A percentile compares a stretch with the other conserved stretches of the same genome.
phyloP scores from a whole-genome alignment of 2,797 vertebrate species.

The Nannoperca obscura region DNA sequence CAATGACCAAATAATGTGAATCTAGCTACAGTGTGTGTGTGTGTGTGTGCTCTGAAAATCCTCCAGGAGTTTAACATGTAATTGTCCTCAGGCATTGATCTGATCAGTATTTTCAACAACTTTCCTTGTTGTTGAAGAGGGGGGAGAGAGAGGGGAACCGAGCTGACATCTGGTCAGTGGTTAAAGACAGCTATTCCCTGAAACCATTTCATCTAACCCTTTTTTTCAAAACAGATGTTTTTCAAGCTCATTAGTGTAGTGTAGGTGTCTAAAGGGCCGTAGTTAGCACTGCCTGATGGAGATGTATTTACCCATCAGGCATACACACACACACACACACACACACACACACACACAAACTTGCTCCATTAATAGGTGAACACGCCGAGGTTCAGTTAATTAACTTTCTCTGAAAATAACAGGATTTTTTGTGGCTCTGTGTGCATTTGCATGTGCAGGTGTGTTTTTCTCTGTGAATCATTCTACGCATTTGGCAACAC shows the following conservation, averaged over 20 bases:
- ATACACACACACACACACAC: slow-evolving; percentile 1
- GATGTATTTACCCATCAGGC: slow-evolving; percentile 43
- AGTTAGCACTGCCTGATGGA: slow-evolving; percentile 42
- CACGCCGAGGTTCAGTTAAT: slow-evolving; percentile 11
- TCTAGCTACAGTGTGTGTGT: neutral
- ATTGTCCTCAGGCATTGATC: slow-evolving; percentile 8
- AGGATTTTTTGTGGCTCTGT: neutral
- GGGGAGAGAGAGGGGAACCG: neutral
- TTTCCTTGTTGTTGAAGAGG: neutral
- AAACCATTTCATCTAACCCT: slow-evolving; percentile 17
- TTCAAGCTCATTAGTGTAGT: slow-evolving; percentile 37
- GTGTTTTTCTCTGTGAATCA: slow-evolving; percentile 26
- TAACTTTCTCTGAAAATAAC: slow-evolving; percentile 13
- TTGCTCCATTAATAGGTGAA: neutral
- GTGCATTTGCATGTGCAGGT: neutral
- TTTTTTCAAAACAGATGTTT: slow-evolving; percentile 11
- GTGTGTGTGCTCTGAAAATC: neutral
- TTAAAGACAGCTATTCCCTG: slow-evolving; percentile 1
- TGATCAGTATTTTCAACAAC: slow-evolving; percentile 19
- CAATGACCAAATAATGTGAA: neutral
- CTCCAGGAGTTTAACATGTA: slow-evolving; percentile 1
- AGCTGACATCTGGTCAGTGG: slow-evolving; percentile 29
- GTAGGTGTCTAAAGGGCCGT: slow-evolving; percentile 12
- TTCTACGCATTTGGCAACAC: neutral
- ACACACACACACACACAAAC: neutral